These are phyloP conservation scores for Phrynosoma blainvillii DNA, from an alignment of 2,113 vertebrate species.

Conservation along the genomic window DNA sequence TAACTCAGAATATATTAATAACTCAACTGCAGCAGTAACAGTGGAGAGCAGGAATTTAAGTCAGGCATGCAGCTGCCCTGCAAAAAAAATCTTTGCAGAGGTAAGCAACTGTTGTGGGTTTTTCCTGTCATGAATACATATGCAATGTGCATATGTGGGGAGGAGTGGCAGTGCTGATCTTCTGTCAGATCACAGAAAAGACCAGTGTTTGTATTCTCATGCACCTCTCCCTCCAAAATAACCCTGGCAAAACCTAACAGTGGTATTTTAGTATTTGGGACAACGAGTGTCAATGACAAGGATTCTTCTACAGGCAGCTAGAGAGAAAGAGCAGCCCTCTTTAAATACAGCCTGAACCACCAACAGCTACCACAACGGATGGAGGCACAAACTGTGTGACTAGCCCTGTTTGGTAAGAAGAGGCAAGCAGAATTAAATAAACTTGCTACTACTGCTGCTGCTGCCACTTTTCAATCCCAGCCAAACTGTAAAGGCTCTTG, in stretches of 20 bases:
- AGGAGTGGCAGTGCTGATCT: not conserved
- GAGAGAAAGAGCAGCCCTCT: not conserved
- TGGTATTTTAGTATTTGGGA: not conserved
- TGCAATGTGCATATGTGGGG: not conserved
- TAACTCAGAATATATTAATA: not conserved
- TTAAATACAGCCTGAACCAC: not conserved
- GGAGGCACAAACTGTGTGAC: not conserved
- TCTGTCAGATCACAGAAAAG: not conserved
- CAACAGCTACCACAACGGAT: not conserved
- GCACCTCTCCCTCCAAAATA: not conserved
- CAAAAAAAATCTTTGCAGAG: not conserved
- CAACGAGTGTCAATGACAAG: too few relatives aligned
- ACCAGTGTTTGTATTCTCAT: not conserved
- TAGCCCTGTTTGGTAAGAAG: not conserved
- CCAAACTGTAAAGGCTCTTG: not conserved
- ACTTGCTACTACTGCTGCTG: not conserved
- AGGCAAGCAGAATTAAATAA: constrained; percentile 23
- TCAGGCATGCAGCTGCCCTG: not conserved
- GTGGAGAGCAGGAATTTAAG: constrained; percentile 6
- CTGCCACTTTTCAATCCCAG: not conserved
- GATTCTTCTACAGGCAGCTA: not conserved
- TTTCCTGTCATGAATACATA: too few relatives aligned
- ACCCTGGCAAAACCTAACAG: not conserved
- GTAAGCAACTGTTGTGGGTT: not conserved
- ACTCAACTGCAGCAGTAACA: not conserved